Percentiles rank a stretch among this genome's conserved stretches.
Conservation (phyloP, 2,888 invertebrate species). For the Myathropa florea region DNA sequence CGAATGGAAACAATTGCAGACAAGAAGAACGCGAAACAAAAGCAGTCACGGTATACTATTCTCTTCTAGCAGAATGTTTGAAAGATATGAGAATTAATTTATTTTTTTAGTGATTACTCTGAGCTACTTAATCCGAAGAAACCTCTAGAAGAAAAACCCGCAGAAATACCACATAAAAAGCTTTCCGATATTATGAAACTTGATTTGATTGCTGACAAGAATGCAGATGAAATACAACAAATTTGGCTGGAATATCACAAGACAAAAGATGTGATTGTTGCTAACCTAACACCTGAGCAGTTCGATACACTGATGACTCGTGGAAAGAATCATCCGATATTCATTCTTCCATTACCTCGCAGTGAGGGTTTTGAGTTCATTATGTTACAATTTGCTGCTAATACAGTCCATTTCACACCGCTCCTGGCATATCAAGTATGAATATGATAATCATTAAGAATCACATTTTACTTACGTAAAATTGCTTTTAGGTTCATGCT, state of each 20-base stretch:
- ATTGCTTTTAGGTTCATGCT: constrained; percentile 85
- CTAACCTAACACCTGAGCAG: constrained; percentile 84
- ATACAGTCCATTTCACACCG: constrained; percentile 91
- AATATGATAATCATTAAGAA: neutral
- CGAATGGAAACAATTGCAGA: constrained; percentile 82
- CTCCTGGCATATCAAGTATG: constrained; percentile 90
- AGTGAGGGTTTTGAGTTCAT: constrained; percentile 93
- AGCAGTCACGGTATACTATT: constrained; percentile 73
- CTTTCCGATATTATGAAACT: constrained; percentile 89
- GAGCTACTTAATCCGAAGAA: constrained; percentile 86
- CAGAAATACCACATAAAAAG: constrained; percentile 81
- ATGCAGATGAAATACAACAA: constrained; percentile 85
- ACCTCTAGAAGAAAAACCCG: constrained; percentile 74
- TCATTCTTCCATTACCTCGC: constrained; percentile 90
- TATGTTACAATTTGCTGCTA: constrained; percentile 87
- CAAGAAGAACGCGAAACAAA: constrained; percentile 73
- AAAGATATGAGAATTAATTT: neutral
- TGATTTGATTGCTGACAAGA: constrained; percentile 87
- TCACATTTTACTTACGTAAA: neutral
- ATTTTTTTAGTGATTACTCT: constrained; percentile 82
- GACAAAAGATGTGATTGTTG: constrained; percentile 88
- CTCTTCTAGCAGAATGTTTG: neutral
- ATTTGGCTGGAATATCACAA: constrained; percentile 93
- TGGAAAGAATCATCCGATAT: constrained; percentile 85
- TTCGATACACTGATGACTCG: constrained; percentile 84